Evolutionary conservation across 2,888 invertebrate genomes (phyloP).

Genomic region (Zaprionus lineosus): DNA sequence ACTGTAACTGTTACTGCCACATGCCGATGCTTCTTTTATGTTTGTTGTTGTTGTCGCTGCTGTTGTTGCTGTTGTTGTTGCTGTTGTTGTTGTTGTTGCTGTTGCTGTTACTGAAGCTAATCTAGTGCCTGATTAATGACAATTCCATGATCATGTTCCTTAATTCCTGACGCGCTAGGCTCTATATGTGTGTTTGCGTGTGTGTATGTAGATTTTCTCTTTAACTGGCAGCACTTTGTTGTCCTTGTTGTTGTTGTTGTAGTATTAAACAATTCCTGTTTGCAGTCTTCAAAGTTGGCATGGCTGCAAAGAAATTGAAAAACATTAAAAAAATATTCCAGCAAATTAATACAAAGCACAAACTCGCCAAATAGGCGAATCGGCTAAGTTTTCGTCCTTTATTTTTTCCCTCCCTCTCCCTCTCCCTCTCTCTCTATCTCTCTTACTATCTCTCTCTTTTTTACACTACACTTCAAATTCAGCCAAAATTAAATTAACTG

Average conservation of each 20-base stretch:
- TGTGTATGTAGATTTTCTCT: constrained; percentile 37
- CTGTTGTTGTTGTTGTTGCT: constrained; percentile 16
- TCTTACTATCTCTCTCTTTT: constrained; percentile 9
- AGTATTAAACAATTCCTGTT: constrained; percentile 65
- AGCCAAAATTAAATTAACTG: constrained; percentile 59
- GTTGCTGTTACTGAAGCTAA: constrained; percentile 19
- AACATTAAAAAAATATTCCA: constrained; percentile 38
- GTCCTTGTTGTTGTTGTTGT: constrained; percentile 28
- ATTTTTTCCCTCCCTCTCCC: constrained; percentile 3
- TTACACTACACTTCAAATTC: constrained; percentile 11
- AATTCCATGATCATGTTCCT: constrained; percentile 61
- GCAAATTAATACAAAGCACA: constrained; percentile 34
- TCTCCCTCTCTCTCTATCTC: neutral
- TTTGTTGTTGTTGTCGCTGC: constrained; percentile 14
- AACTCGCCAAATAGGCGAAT: too few species aligned
- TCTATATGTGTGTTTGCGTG: constrained; percentile 12
- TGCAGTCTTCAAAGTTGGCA: constrained; percentile 71
- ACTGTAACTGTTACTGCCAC: constrained; percentile 40
- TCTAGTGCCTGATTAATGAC: constrained; percentile 47
- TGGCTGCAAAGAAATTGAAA: constrained; percentile 46
- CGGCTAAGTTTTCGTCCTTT: too few species aligned
- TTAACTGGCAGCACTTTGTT: constrained; percentile 61
- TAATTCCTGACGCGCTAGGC: constrained; percentile 36
- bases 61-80: constrained; percentile 18
- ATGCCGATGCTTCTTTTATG: constrained; percentile 33